phyloP scores from a whole-genome alignment of 2,888 invertebrate genomes.

The Stenichneumon culpator region DNA sequence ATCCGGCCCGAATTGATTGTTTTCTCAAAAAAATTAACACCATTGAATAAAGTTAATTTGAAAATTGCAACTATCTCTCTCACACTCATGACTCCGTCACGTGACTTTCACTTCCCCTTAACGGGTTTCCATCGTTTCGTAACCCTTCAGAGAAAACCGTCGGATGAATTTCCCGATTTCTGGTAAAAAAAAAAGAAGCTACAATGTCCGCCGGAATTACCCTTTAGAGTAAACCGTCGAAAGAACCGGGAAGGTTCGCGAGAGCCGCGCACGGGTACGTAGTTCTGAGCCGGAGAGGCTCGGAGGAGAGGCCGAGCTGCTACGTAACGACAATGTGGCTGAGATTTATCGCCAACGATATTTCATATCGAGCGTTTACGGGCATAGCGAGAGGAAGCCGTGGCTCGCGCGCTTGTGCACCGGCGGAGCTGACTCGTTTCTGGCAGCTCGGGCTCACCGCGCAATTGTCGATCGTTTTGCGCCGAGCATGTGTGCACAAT shows the following conservation, averaged over 20 bases:
- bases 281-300: slow-evolving; percentile 39
- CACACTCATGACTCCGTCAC: no score
- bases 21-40: no score
- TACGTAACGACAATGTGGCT: slow-evolving; percentile 78
- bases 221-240: neutral
- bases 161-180: no score
- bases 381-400: slow-evolving; percentile 67
- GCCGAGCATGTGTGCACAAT: slow-evolving; percentile 25
- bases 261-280: neutral
- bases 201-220: no score
- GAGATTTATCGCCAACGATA: slow-evolving; percentile 79
- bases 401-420: slow-evolving; percentile 39
- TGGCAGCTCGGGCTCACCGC: slow-evolving; percentile 47
- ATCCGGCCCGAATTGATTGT: no score
- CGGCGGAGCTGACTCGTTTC: slow-evolving; percentile 33
- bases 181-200: no score
- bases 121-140: no score
- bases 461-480: slow-evolving; percentile 31
- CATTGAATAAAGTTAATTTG: no score
- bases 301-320: slow-evolving; percentile 58
- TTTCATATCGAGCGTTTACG: slow-evolving; percentile 80
- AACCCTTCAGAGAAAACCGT: no score
- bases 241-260: slow-evolving; percentile 1
- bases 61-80: no score
- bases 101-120: no score